A percentile compares a stretch with the other conserved stretches of the same genome.
phyloP scores from a whole-genome alignment of 2,888 invertebrate genomes.

The Tetheella fluctuosa region DNA sequence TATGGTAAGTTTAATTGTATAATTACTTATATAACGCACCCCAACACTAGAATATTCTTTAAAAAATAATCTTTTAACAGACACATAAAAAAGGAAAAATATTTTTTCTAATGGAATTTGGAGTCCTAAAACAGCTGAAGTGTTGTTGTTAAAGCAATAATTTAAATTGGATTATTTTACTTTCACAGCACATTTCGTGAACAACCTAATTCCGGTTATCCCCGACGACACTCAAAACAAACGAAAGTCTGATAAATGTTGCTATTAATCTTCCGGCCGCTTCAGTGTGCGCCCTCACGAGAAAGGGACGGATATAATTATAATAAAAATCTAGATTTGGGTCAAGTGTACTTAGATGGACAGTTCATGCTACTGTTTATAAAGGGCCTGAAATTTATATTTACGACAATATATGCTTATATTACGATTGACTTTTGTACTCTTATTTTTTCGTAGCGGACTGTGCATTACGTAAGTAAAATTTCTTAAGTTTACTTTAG shows the following conservation, averaged over 20 bases:
- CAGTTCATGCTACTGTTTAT: slow-evolving; percentile 31
- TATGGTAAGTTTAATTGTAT: no score
- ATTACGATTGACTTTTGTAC: slow-evolving; percentile 18
- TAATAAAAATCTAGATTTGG: slow-evolving; percentile 58
- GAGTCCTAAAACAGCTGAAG: slow-evolving; percentile 19
- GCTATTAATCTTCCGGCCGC: slow-evolving; percentile 68
- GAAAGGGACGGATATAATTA: slow-evolving; percentile 53
- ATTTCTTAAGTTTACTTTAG: no score
- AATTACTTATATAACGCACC: no score
- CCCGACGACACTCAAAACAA: slow-evolving; percentile 75
- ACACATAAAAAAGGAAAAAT: not conserved
- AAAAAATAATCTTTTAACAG: not conserved
- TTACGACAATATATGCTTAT: slow-evolving; percentile 30
- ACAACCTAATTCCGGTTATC: slow-evolving; percentile 74
- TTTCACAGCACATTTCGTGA: slow-evolving; percentile 63
- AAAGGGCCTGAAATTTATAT: slow-evolving; percentile 27
- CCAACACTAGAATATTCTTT: not conserved
- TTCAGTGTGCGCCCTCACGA: slow-evolving; percentile 55
- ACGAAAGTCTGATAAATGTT: slow-evolving; percentile 78
- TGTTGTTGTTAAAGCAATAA: slow-evolving; percentile 48
- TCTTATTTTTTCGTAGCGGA: not conserved
- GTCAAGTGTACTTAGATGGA: slow-evolving; percentile 46
- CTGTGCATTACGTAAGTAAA: no score
- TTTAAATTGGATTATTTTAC: slow-evolving; percentile 72
- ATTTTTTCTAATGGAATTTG: not conserved